These are phyloP conservation scores for Eurypyga helias DNA, from an alignment of 2,113 vertebrate genomes.

Conservation along the genomic window DNA sequence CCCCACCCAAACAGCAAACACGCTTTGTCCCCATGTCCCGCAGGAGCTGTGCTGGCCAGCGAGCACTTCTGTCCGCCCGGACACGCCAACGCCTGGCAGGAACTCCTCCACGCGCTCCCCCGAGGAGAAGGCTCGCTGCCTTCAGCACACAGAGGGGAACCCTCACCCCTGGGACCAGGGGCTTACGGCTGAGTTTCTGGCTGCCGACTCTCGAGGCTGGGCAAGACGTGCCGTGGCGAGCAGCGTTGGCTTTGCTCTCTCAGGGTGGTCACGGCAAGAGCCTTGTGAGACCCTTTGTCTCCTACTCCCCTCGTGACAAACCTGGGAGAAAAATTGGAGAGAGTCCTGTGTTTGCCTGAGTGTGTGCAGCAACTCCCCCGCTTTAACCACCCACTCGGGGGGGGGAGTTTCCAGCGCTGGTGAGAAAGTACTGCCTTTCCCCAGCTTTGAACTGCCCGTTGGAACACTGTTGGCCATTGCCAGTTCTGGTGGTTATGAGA, in stretches of 20 bases:
- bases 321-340: background rate
- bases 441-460: background rate
- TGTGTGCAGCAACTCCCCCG: accelerated
- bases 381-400: background rate
- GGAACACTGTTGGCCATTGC: background rate
- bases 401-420: background rate
- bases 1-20: background rate
- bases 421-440: background rate
- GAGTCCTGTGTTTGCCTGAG: background rate
- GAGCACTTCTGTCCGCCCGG: background rate
- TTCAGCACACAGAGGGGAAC: background rate
- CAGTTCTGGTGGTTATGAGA: background rate
- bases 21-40: accelerated
- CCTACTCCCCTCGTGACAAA: background rate
- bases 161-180: background rate
- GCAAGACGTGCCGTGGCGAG: background rate
- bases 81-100: background rate
- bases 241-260: background rate
- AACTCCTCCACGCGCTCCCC: background rate
- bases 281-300: background rate
- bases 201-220: background rate
- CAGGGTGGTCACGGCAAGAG: background rate
- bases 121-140: background rate
- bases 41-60: background rate
- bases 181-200: background rate